These are phyloP conservation scores for Leucophenga maculata DNA, from an alignment of 2,888 invertebrate species.

Conservation along the genomic window DNA sequence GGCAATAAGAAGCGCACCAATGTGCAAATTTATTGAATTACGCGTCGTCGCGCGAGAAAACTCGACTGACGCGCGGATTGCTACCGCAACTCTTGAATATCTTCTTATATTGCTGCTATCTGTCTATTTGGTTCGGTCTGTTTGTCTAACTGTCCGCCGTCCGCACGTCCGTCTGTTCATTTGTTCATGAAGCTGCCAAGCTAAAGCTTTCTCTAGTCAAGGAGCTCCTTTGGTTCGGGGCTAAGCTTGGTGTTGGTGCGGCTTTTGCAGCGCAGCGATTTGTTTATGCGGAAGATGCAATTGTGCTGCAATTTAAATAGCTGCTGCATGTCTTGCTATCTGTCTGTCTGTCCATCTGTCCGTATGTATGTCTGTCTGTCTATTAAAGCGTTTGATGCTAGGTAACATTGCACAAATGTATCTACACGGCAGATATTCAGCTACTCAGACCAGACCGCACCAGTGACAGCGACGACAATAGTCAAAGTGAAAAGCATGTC, in stretches of 20 bases:
- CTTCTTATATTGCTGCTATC: not conserved
- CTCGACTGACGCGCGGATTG: no score
- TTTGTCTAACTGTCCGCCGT: no score
- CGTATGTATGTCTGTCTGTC: not conserved
- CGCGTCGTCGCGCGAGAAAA: constrained; percentile 4
- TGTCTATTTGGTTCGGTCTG: not conserved
- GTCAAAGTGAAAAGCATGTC: constrained; percentile 47
- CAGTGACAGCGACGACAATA: constrained; percentile 8
- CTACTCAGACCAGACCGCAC: not conserved
- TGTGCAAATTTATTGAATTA: constrained; percentile 16
- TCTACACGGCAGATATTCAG: not conserved
- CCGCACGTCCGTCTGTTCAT: not conserved
- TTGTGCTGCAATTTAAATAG: constrained; percentile 25
- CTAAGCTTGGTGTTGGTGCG: no score
- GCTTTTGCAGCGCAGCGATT: constrained; percentile 5
- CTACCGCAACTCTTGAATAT: no score
- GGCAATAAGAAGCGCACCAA: constrained; percentile 2
- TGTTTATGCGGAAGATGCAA: constrained; percentile 27
- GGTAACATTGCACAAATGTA: no score
- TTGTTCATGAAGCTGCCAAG: not conserved
- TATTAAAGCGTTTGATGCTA: no score
- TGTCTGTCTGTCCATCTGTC: not conserved
- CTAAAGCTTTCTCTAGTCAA: not conserved
- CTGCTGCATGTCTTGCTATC: constrained; percentile 7
- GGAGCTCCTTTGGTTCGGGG: not conserved